Percentiles rank a stretch among this genome's conserved stretches.
Evolutionary conservation across 2,113 vertebrate genomes (phyloP).

Genomic region (Colaptes auratus): DNA sequence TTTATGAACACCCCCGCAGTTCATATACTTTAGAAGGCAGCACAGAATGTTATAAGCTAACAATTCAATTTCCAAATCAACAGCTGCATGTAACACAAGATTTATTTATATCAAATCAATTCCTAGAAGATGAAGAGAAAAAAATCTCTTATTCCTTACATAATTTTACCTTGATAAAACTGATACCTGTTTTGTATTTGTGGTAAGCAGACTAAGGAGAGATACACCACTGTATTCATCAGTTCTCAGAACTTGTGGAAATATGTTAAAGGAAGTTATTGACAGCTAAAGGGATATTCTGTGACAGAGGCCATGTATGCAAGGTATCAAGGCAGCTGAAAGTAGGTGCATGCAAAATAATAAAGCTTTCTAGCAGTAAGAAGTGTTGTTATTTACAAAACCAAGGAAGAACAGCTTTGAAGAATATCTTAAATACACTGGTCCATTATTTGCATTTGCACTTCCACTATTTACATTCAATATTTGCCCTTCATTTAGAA

Average conservation of each 20-base stretch:
- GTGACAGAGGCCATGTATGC: background rate
- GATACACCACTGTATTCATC: background rate
- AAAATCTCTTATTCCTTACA: background rate
- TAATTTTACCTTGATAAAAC: background rate
- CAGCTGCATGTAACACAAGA: background rate
- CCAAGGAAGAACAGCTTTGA: background rate
- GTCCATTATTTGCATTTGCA: background rate
- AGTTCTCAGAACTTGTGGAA: background rate
- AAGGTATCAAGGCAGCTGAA: background rate
- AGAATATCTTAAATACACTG: background rate
- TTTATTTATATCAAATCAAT: background rate
- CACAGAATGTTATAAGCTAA: background rate
- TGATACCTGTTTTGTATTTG: background rate
- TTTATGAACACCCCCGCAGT: background rate
- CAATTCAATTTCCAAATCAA: background rate
- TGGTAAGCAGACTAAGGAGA: background rate
- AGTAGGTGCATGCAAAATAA: background rate
- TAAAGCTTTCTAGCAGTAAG: background rate
- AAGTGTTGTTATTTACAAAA: background rate
- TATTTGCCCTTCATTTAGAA: background rate
- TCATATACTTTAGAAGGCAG: background rate
- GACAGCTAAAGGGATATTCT: background rate
- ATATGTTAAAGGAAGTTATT: background rate
- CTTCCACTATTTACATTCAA: background rate
- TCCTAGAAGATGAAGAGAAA: background rate